Evolutionary conservation across 2,888 invertebrate species (phyloP), one percentile per base, ranked within the genome.

Genomic region (Drosophila buzzatii): DNA sequence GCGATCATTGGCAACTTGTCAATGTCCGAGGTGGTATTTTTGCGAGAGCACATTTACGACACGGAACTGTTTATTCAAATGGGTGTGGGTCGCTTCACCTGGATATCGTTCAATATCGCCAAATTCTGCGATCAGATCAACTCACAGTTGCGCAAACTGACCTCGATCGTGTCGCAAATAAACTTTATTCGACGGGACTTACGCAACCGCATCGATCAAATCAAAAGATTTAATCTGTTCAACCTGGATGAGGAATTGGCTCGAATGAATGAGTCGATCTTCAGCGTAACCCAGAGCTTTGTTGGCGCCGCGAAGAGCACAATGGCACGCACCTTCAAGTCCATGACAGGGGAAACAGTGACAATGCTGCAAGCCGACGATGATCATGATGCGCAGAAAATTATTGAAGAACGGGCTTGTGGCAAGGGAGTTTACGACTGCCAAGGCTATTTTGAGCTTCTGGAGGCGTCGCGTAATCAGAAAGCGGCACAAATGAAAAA

Each of bases 51-150:
- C 78, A 94, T 97, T 0, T 93, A 95, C 79, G 95, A 96, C 71
- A 95, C 96, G 73, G 97, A 97, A 91, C 94, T 96, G 42, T 94
- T 95, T 58, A 95, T 97, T 56, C 95, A 97, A 85, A 97, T 97
- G 3, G 98, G 98, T 0, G 93, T 97, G 0, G 96, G 96, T 3
- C 94, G 98, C 35, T 95, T 97, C 64, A 97, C 96, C 51, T 98
- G 98, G 98, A 96, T 96, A 73, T 97, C 97, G 0, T 94, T 98
- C 16, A 96, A 96, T 33, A 97, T 98, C 49, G 93, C 94, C 18
- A 96, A 97, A 70, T 98, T 96, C 91, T 94, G 95, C 3, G 91
- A 93, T 0, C 94, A 94, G 55, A 95, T 96, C 79, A 93, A 94
- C 57, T 93, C 94, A 35, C 91, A 95, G 10, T 95, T 95, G 75